Conservation (phyloP, 1,140 invertebrate genomes). For the Drosophila sp. region DNA sequence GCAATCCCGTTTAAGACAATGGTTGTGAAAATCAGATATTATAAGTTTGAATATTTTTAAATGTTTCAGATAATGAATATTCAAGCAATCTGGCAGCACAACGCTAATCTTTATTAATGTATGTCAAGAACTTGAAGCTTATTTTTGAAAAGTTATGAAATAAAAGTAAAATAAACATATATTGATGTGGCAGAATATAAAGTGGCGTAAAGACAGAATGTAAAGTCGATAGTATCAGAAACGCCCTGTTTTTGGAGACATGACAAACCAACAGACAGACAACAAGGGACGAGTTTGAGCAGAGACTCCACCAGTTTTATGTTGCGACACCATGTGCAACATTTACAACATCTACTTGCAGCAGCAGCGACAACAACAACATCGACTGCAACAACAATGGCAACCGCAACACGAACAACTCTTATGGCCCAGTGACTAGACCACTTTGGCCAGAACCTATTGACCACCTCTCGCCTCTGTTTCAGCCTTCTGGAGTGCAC, state of each 20-base stretch:
- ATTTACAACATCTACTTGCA: conserved; percentile 21
- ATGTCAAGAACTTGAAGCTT: not conserved
- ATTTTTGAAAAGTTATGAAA: too few species aligned
- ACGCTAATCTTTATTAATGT: too few species aligned
- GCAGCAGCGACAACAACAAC: not conserved
- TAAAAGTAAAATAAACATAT: not conserved
- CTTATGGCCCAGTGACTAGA: conserved; percentile 9
- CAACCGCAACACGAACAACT: conserved; percentile 19
- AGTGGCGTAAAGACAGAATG: not conserved
- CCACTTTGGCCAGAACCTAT: conserved; percentile 11
- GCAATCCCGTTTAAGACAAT: too few species aligned
- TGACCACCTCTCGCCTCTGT: conserved; percentile 5
- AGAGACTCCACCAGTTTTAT: conserved; percentile 45
- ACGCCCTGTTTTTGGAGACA: conserved; percentile 28
- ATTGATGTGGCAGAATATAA: not conserved
- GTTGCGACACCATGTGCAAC: conserved; percentile 35
- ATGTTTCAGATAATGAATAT: too few species aligned
- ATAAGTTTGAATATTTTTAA: too few species aligned
- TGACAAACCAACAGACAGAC: conserved; percentile 18
- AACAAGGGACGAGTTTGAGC: conserved; percentile 3
- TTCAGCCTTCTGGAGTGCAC: conserved; percentile 24
- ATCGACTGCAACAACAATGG: not conserved
- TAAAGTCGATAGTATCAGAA: conserved; percentile 4
- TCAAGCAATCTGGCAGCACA: too few species aligned
- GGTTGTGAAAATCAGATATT: too few species aligned